Conservation (phyloP, 2,888 invertebrate species). For the Leptogaster cylindrica region DNA sequence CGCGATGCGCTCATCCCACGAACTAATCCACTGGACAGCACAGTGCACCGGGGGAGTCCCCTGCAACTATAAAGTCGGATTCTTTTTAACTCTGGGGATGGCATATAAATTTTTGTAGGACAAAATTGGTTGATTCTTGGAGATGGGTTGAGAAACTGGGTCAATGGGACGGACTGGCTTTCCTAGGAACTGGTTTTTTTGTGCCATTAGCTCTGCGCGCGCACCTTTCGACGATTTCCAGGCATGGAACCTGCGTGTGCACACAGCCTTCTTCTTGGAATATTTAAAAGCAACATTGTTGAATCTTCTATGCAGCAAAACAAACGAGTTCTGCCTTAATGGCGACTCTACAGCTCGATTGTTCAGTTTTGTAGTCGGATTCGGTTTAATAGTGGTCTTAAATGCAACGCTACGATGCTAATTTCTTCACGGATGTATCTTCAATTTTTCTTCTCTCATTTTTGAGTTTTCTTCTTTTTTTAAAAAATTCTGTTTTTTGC, state of each 20-base stretch:
- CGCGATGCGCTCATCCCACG: too few relatives aligned
- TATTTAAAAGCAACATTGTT: conserved; percentile 1
- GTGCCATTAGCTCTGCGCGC: conserved; percentile 9
- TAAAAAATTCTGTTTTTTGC: too few relatives aligned
- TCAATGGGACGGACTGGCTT: conserved; percentile 34
- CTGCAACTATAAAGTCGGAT: not conserved
- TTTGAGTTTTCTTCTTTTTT: too few relatives aligned
- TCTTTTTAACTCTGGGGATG: not conserved
- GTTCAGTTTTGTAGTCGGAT: conserved; percentile 13
- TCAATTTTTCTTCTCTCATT: too few relatives aligned
- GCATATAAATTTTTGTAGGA: conserved; percentile 21
- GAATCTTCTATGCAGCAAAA: not conserved
- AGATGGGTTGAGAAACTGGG: conserved; percentile 23
- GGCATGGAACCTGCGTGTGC: not conserved
- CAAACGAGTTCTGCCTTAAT: not conserved
- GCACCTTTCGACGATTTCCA: not conserved
- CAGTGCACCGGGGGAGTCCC: too few relatives aligned
- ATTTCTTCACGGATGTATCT: too few relatives aligned
- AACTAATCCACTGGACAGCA: too few relatives aligned
- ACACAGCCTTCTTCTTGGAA: not conserved
- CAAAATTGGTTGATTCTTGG: conserved; percentile 31
- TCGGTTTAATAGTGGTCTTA: conserved; percentile 15
- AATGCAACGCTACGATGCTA: not conserved
- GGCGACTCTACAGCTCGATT: not conserved
- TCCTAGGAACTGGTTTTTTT: conserved; percentile 37